Evolutionary conservation across 2,888 invertebrate genomes (phyloP).

Genomic region (Caradrina clavipalpis): DNA sequence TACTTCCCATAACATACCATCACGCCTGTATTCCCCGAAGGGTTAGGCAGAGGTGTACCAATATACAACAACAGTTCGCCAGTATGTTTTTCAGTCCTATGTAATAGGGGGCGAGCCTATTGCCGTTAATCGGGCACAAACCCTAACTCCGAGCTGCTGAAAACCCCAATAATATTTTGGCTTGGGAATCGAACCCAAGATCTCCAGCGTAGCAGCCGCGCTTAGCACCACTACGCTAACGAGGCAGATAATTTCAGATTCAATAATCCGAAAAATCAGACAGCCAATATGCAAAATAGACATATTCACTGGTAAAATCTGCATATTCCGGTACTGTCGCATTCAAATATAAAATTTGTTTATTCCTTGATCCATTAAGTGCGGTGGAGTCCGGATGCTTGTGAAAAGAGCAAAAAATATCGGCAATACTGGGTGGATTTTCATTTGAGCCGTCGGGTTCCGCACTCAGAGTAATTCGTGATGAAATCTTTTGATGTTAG

Average conservation of each 20-base stretch:
- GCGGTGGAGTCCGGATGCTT: conserved; percentile 32
- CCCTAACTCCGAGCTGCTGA: too few relatives aligned
- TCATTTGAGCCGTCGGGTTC: conserved; percentile 19
- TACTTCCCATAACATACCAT: too few relatives aligned
- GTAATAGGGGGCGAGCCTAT: too few relatives aligned
- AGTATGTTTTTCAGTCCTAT: too few relatives aligned
- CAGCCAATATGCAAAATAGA: conserved; percentile 35
- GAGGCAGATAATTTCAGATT: neutral
- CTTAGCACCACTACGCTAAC: too few relatives aligned
- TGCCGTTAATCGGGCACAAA: too few relatives aligned
- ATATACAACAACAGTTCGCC: too few relatives aligned
- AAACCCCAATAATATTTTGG: too few relatives aligned
- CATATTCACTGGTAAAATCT: conserved; percentile 26
- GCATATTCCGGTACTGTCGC: conserved; percentile 37
- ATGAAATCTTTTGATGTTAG: conserved; percentile 6
- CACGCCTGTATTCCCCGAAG: too few relatives aligned
- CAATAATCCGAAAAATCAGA: conserved; percentile 1
- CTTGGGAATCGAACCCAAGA: too few relatives aligned
- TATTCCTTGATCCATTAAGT: conserved; percentile 29
- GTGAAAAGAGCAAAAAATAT: conserved; percentile 40
- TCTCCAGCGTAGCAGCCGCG: neutral
- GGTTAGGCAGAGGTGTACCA: too few relatives aligned
- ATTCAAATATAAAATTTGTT: conserved; percentile 38
- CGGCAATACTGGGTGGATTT: conserved; percentile 20
- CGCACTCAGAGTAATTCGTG: conserved; percentile 6